A percentile compares a stretch with the other conserved stretches of the same genome.
Conservation (phyloP, 2,888 invertebrate genomes). For the Pollenia angustigena region DNA sequence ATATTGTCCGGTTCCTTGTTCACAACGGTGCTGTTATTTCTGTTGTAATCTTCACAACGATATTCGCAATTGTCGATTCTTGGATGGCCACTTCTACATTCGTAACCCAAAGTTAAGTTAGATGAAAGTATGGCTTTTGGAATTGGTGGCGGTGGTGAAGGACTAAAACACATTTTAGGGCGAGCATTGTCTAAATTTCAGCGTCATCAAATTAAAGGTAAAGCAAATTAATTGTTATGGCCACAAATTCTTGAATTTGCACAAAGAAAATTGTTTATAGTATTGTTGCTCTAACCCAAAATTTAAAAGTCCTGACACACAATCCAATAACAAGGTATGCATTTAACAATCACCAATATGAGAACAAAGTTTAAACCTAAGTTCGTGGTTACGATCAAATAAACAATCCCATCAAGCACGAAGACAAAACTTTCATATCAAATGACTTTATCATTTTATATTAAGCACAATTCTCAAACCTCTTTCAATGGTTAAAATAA, state of each 20-base stretch:
- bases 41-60: conserved; percentile 59
- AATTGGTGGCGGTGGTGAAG: conserved; percentile 81
- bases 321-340: too few species aligned
- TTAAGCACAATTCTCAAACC: too few species aligned
- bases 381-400: too few species aligned
- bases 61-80: conserved; percentile 53
- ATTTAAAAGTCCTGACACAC: too few species aligned
- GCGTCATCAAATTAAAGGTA: not conserved
- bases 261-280: not conserved
- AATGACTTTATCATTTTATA: too few species aligned
- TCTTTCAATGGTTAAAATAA: too few species aligned
- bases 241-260: not conserved
- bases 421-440: too few species aligned
- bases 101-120: conserved; percentile 77
- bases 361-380: too few species aligned
- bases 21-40: conserved; percentile 54
- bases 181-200: conserved; percentile 81
- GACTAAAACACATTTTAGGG: conserved; percentile 83
- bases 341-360: too few species aligned
- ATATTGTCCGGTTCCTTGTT: conserved; percentile 72
- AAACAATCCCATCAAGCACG: too few species aligned
- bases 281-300: not conserved
- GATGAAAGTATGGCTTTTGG: conserved; percentile 74
- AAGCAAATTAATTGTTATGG: not conserved
- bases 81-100: conserved; percentile 60